phyloP scores from a whole-genome alignment of 2,888 invertebrate genomes.

The Andrena marginata region DNA sequence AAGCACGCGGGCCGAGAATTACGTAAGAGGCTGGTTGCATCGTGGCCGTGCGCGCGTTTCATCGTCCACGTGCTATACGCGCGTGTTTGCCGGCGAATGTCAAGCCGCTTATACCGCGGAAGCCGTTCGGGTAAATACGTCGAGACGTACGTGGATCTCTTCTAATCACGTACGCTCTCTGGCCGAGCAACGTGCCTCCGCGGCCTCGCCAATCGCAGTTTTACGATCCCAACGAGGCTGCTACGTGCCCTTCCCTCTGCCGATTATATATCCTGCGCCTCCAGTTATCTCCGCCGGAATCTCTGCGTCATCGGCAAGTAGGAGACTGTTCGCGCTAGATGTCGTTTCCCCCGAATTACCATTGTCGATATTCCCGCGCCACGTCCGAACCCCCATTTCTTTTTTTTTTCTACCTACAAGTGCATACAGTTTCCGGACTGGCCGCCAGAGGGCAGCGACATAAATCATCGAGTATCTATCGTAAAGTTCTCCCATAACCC shows the following conservation, averaged over 20 bases:
- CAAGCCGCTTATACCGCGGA: constrained; percentile 58
- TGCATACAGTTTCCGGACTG: background rate
- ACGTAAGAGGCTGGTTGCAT: constrained; percentile 49
- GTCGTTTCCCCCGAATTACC: background rate
- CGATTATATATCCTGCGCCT: constrained; percentile 38
- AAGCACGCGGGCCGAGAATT: constrained; percentile 48
- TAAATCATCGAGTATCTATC: background rate
- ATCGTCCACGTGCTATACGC: constrained; percentile 59
- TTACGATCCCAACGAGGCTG: constrained; percentile 22
- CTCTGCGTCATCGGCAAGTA: constrained; percentile 22
- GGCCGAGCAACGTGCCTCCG: constrained; percentile 59
- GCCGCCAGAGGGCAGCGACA: constrained; percentile 11
- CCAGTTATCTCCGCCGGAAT: constrained; percentile 26
- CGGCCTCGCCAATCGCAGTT: constrained; percentile 40
- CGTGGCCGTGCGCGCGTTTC: constrained; percentile 45
- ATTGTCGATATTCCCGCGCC: background rate
- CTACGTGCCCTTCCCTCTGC: constrained; percentile 22
- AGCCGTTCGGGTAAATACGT: constrained; percentile 50
- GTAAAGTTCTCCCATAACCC: background rate
- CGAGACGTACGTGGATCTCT: constrained; percentile 39
- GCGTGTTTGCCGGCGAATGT: constrained; percentile 66
- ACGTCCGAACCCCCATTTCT: background rate
- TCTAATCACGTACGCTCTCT: constrained; percentile 56
- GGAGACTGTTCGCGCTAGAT: background rate
- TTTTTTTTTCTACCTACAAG: background rate